phyloP scores from a whole-genome alignment of 2,797 vertebrate species.

The Miichthys miiuy region DNA sequence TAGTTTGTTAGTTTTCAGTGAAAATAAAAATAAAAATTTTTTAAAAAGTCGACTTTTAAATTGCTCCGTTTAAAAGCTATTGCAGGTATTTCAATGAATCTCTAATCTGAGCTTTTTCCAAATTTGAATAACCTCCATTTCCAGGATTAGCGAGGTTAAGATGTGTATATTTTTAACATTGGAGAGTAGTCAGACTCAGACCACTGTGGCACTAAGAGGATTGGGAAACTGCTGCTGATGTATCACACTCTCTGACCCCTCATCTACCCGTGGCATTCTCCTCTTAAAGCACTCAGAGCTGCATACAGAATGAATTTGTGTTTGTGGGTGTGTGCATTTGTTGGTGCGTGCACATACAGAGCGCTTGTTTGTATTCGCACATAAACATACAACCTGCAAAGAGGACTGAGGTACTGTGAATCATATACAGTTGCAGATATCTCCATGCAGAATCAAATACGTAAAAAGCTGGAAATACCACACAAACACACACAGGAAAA shows the following conservation, averaged over 20 bases:
- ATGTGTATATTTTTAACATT: constrained; percentile 62
- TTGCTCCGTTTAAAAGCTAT: constrained; percentile 19
- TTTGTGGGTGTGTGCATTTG: background rate
- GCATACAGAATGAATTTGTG: constrained; percentile 13
- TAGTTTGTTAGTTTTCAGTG: constrained; percentile 14
- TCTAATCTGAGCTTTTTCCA: constrained; percentile 55
- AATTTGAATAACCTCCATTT: constrained; percentile 67
- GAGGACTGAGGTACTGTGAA: background rate
- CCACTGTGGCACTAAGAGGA: constrained; percentile 65
- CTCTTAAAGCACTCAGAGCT: constrained; percentile 42
- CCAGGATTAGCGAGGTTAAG: constrained; percentile 57
- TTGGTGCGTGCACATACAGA: background rate
- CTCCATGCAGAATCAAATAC: constrained; percentile 21
- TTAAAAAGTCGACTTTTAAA: constrained; percentile 16
- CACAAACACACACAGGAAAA: constrained; percentile 36
- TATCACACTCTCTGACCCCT: constrained; percentile 58
- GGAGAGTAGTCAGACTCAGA: constrained; percentile 50
- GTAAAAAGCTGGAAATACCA: constrained; percentile 41
- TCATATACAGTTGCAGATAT: constrained; percentile 11
- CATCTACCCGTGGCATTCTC: constrained; percentile 44
- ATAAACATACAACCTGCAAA: constrained; percentile 5
- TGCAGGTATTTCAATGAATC: constrained; percentile 52
- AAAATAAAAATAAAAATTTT: background rate
- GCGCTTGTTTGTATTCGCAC: background rate
- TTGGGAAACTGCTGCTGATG: constrained; percentile 57